These are phyloP conservation scores for Pluvianellus socialis DNA, from an alignment of 2,113 vertebrate genomes.

Conservation along the genomic window DNA sequence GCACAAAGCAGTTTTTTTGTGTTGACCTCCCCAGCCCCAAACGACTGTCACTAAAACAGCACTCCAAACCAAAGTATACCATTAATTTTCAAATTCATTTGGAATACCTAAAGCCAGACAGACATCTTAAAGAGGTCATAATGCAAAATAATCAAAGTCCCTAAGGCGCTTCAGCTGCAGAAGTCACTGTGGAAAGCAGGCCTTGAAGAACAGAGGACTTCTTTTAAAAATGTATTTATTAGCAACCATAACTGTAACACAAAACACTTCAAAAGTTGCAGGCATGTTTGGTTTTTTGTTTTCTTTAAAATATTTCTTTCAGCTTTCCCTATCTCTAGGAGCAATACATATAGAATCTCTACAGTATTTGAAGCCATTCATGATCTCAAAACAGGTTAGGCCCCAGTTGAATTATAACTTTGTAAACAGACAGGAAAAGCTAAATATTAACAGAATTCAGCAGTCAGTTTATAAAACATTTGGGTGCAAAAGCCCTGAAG, in stretches of 20 bases:
- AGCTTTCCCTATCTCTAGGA: background rate
- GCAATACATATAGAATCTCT: background rate
- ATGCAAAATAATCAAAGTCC: background rate
- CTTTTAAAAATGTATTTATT: background rate
- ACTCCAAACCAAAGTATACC: background rate
- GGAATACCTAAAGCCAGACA: background rate
- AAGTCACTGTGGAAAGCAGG: background rate
- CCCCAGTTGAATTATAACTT: background rate
- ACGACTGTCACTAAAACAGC: background rate
- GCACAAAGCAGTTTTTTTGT: background rate
- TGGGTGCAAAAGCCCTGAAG: background rate
- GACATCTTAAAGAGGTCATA: background rate
- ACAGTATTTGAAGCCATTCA: background rate
- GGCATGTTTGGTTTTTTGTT: background rate
- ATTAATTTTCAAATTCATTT: background rate
- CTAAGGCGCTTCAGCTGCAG: background rate
- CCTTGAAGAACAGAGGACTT: background rate
- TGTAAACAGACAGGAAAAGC: background rate
- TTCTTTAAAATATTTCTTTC: background rate
- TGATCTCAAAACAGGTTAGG: background rate
- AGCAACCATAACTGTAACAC: background rate
- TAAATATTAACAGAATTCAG: background rate
- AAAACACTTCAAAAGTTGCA: background rate
- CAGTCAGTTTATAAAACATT: background rate
- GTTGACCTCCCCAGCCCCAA: background rate